Evolutionary conservation across 2,888 invertebrate species (phyloP).

Genomic region (Halictus quadricinctus): DNA sequence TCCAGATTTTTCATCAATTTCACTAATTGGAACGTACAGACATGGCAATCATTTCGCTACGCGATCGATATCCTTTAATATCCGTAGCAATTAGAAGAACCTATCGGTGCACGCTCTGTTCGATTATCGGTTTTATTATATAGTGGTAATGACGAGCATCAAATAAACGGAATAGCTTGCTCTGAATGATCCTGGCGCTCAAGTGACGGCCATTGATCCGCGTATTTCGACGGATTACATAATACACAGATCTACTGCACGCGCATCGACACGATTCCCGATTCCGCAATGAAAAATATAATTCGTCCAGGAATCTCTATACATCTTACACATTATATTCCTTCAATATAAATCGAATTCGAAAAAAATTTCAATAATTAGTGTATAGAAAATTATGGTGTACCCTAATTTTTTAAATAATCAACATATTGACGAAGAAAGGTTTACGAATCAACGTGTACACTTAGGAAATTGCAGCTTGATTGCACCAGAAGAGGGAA

Average conservation of each 20-base stretch:
- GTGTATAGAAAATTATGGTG: too few species aligned
- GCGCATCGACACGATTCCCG: slow-evolving; percentile 34
- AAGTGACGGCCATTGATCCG: slow-evolving; percentile 58
- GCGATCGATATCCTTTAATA: slow-evolving; percentile 66
- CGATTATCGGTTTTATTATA: slow-evolving; percentile 76
- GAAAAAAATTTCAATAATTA: neutral
- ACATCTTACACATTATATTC: neutral
- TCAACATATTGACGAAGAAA: neutral
- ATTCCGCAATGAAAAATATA: slow-evolving; percentile 18
- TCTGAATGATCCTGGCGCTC: slow-evolving; percentile 55
- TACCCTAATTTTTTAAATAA: neutral
- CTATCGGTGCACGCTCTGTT: slow-evolving; percentile 65
- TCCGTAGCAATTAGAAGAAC: slow-evolving; percentile 62
- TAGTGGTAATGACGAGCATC: slow-evolving; percentile 74
- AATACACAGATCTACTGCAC: slow-evolving; percentile 53
- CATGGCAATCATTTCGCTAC: slow-evolving; percentile 38
- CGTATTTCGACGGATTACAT: slow-evolving; percentile 50
- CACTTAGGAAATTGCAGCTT: too few species aligned
- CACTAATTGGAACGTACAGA: slow-evolving; percentile 56
- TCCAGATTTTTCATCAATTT: slow-evolving; percentile 61
- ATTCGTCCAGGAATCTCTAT: neutral
- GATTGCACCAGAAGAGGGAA: neutral
- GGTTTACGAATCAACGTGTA: too few species aligned
- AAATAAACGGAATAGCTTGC: slow-evolving; percentile 70
- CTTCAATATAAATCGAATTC: neutral